A percentile compares a stretch with the other conserved stretches of the same genome.
phyloP scores from a whole-genome alignment of 2,888 invertebrate species.

The Drosophila hamatofila region DNA sequence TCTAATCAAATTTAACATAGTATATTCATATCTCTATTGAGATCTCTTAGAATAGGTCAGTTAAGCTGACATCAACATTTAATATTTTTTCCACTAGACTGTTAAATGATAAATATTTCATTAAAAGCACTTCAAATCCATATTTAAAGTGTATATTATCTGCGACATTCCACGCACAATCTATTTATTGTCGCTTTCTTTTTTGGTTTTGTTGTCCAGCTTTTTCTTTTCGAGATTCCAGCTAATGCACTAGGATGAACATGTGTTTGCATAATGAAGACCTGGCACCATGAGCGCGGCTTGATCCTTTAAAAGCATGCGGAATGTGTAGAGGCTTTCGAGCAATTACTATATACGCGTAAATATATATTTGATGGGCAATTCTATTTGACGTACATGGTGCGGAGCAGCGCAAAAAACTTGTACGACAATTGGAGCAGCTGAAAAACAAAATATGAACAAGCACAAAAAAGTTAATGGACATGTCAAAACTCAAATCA shows the following conservation, averaged over 20 bases:
- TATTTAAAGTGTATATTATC: not conserved
- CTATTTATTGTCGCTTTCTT: not conserved
- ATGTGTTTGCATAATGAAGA: conserved; percentile 69
- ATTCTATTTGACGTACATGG: conserved; percentile 71
- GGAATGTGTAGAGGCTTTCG: conserved; percentile 29
- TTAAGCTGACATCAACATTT: no score
- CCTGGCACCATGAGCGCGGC: conserved; percentile 10
- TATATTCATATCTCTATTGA: no score
- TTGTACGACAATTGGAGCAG: conserved; percentile 82
- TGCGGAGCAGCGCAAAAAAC: conserved; percentile 80
- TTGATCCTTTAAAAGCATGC: conserved; percentile 67
- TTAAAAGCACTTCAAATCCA: no score
- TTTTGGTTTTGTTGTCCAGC: not conserved
- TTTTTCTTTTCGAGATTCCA: not conserved
- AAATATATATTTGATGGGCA: not conserved
- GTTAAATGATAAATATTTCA: no score
- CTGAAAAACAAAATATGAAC: conserved; percentile 47
- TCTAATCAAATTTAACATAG: no score
- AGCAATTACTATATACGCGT: conserved; percentile 3
- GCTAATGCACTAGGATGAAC: conserved; percentile 49
- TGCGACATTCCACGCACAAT: not conserved
- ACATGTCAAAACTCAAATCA: not conserved
- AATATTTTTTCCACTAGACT: no score
- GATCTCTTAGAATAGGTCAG: no score
- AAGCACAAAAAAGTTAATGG: not conserved